These are phyloP conservation scores for Leptoteleia sp. DNA, from an alignment of 1,140 invertebrate genomes.

Conservation along the genomic window DNA sequence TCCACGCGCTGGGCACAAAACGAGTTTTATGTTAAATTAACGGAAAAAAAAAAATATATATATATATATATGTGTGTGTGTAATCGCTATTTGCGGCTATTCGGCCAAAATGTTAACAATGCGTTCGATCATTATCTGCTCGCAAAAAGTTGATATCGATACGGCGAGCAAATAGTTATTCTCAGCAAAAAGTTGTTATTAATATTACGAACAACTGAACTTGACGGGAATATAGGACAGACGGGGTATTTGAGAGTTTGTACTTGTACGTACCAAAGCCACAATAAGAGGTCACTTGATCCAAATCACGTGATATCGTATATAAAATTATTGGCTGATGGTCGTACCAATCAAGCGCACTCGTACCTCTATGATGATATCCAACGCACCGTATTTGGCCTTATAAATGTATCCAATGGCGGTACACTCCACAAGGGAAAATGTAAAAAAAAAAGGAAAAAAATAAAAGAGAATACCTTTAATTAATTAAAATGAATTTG, in stretches of 20 bases:
- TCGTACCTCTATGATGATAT: constrained; percentile 26
- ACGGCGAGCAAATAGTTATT: too few relatives aligned
- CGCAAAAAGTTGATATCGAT: background rate
- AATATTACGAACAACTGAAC: constrained; percentile 43
- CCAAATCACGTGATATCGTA: constrained; percentile 51
- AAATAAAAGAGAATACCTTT: too few relatives aligned
- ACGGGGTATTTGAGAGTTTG: constrained; percentile 33
- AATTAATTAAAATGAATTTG: constrained; percentile 29
- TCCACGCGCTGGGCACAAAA: too few relatives aligned
- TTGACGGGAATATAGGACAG: constrained; percentile 26
- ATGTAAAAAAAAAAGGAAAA: constrained; percentile 7
- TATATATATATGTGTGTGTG: too few relatives aligned
- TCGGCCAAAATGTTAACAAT: constrained; percentile 16
- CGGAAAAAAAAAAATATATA: too few relatives aligned
- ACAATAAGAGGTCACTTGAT: constrained; percentile 53
- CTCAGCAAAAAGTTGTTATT: too few relatives aligned
- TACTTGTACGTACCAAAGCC: constrained; percentile 41
- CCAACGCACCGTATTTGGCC: constrained; percentile 9
- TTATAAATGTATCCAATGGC: constrained; percentile 21
- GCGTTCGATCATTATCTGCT: constrained; percentile 28
- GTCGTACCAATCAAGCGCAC: constrained; percentile 39
- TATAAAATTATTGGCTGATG: constrained; percentile 55
- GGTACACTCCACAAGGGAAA: background rate
- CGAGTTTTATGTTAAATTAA: background rate
- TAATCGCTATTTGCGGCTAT: background rate